phyloP scores from a whole-genome alignment of 2,797 vertebrate species.

The Pteropus rufus region DNA sequence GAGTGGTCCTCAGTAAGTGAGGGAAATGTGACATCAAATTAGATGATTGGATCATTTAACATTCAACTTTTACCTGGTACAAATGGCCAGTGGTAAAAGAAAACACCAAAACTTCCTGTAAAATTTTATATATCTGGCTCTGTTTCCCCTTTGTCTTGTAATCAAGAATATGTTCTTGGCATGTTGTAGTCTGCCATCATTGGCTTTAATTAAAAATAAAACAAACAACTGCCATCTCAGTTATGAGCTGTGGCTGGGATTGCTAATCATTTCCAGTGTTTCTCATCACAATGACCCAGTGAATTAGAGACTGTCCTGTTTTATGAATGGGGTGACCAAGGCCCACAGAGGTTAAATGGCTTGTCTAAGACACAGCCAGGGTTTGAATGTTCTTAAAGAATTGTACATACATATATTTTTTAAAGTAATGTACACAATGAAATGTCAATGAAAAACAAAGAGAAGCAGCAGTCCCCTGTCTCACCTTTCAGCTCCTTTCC shows the following conservation, averaged over 20 bases:
- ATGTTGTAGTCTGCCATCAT: background rate
- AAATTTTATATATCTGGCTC: too few species aligned
- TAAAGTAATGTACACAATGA: background rate
- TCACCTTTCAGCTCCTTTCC: background rate
- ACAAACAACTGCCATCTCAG: background rate
- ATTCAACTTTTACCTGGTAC: background rate
- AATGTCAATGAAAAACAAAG: background rate
- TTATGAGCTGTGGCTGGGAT: background rate
- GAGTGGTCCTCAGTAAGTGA: background rate
- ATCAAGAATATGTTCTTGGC: background rate
- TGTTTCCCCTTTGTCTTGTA: background rate
- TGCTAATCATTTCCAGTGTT: background rate
- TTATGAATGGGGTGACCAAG: background rate
- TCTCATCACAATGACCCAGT: background rate
- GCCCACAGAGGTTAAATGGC: background rate
- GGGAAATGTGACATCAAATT: background rate
- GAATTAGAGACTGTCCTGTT: background rate
- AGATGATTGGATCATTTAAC: too few species aligned
- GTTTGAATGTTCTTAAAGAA: background rate
- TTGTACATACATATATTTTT: background rate
- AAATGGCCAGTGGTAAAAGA: background rate
- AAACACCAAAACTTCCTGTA: background rate
- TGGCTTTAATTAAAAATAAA: background rate
- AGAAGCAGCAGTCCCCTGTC: background rate
- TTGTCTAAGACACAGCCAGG: background rate